Percentiles rank a stretch among this genome's conserved stretches.
phyloP scores from a whole-genome alignment of 2,888 invertebrate species.

The Drosophila mimica region DNA sequence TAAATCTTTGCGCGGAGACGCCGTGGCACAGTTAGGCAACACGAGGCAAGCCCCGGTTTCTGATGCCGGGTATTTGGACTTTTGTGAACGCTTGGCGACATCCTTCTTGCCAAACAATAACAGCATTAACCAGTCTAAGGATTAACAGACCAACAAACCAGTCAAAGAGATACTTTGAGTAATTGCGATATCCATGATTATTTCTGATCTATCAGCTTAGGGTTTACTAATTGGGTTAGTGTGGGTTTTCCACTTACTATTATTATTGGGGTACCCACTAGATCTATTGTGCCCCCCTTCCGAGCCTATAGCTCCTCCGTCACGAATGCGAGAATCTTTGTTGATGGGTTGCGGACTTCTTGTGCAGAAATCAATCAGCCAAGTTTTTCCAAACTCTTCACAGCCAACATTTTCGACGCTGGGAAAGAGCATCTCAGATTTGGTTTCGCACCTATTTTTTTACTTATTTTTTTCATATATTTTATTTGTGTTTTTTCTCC shows the following conservation, averaged over 20 bases:
- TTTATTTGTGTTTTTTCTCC: neutral
- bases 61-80: constrained; percentile 1
- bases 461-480: neutral
- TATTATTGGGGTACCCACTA: no score
- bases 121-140: neutral
- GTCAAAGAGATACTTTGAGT: neutral
- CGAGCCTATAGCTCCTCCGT: no score
- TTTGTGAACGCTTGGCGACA: constrained; percentile 6
- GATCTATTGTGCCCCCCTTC: no score
- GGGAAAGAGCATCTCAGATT: constrained; percentile 20
- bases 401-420: neutral
- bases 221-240: no score
- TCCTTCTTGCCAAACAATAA: neutral
- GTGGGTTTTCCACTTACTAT: no score
- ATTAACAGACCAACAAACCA: neutral
- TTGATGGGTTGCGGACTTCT: no score
- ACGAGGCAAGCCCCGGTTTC: constrained; percentile 21
- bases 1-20: constrained; percentile 47
- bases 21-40: constrained; percentile 48
- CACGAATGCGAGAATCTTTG: no score
- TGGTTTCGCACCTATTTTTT: neutral
- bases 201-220: neutral
- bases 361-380: neutral
- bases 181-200: neutral
- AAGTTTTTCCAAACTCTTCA: neutral